A percentile compares a stretch with the other conserved stretches of the same genome.
Evolutionary conservation across 2,797 vertebrate genomes (phyloP).

Genomic region (Bucorvus abyssinicus): DNA sequence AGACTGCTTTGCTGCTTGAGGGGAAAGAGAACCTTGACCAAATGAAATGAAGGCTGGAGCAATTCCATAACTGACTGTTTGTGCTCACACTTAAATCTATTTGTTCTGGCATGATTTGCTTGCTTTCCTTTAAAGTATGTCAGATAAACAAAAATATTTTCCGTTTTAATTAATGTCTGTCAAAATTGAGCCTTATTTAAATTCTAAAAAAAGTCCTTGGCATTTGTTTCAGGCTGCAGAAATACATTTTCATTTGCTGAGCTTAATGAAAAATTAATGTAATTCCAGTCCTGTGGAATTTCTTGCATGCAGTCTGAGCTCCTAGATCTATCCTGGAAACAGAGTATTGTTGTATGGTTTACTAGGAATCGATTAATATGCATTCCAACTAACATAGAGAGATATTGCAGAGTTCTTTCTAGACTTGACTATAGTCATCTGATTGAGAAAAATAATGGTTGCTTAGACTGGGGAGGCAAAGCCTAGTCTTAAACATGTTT

Average conservation of each 20-base stretch:
- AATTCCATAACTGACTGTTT: conserved; percentile 13
- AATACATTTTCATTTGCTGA: not conserved
- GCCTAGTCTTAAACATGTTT: not conserved
- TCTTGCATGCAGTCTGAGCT: not conserved
- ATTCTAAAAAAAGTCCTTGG: not conserved
- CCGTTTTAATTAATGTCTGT: conserved; percentile 11
- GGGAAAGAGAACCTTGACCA: conserved; percentile 35
- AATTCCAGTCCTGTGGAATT: not conserved
- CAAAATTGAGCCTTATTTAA: not conserved
- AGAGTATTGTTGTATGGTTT: not conserved
- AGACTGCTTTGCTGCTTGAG: not conserved
- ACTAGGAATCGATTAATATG: not conserved
- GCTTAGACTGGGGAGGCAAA: not conserved
- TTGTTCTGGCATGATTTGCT: conserved; percentile 12
- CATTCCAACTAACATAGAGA: not conserved
- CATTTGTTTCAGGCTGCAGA: not conserved
- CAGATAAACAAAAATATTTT: not conserved
- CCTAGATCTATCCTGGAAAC: not conserved
- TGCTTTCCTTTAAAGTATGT: not conserved
- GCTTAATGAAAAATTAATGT: not conserved
- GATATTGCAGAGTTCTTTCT: not conserved
- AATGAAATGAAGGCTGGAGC: conserved; percentile 2
- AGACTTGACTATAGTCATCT: not conserved
- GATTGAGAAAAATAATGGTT: not conserved
- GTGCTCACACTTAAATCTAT: not conserved